These are phyloP conservation scores for Dendroctonus valens DNA, from an alignment of 1,140 invertebrate genomes.

Conservation along the genomic window DNA sequence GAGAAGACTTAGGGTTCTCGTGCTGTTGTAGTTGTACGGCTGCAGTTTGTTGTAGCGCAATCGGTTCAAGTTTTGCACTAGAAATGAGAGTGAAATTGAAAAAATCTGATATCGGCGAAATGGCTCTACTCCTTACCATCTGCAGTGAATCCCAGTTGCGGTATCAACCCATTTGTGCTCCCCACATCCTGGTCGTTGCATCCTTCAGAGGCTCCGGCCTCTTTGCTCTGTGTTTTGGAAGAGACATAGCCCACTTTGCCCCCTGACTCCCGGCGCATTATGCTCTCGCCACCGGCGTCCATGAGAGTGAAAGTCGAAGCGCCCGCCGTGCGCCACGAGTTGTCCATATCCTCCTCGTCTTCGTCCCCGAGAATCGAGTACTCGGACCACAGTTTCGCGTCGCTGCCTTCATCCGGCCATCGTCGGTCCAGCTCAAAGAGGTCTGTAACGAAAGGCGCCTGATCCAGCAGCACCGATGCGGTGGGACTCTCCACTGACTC, in stretches of 20 bases:
- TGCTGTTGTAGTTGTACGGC: constrained; percentile 42
- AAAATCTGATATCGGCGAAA: neutral
- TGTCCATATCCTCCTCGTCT: neutral
- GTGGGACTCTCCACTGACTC: constrained; percentile 41
- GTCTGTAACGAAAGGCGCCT: constrained; percentile 53
- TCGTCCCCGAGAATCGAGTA: constrained; percentile 4
- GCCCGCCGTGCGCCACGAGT: constrained; percentile 41
- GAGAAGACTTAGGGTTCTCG: constrained; percentile 41
- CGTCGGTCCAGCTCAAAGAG: constrained; percentile 52
- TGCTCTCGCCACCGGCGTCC: constrained; percentile 38
- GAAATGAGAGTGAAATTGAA: constrained; percentile 23
- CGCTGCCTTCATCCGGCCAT: constrained; percentile 41
- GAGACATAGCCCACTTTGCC: too few relatives aligned
- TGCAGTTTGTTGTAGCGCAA: constrained; percentile 41
- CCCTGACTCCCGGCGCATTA: neutral
- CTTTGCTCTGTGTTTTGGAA: too few relatives aligned
- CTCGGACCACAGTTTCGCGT: constrained; percentile 40
- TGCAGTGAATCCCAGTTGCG: constrained; percentile 43
- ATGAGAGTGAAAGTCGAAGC: constrained; percentile 47
- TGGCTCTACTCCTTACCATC: constrained; percentile 15
- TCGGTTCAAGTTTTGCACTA: constrained; percentile 33
- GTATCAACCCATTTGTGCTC: constrained; percentile 43
- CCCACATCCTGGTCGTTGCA: constrained; percentile 20
- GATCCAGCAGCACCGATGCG: constrained; percentile 41
- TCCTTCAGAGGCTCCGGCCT: neutral